phyloP scores from a whole-genome alignment of 2,888 invertebrate genomes.

The Tillus elongatus region DNA sequence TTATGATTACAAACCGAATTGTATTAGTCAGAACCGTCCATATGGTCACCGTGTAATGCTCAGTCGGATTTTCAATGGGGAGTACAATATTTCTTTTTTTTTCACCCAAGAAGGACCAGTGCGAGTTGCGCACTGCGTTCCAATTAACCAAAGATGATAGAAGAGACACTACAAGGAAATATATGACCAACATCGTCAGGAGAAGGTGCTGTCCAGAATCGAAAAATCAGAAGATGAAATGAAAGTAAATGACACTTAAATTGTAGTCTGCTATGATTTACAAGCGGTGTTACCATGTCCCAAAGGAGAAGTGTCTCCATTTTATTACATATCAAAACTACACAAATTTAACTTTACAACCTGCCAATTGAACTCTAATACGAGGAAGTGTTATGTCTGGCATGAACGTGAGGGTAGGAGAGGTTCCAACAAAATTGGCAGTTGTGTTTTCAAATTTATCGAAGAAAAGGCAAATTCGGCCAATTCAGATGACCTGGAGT shows the following conservation, averaged over 20 bases:
- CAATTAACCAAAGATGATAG: conserved; percentile 11
- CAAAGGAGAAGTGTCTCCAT: conserved; percentile 22
- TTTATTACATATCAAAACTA: conserved; percentile 24
- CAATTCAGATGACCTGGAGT: conserved; percentile 14
- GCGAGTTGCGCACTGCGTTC: conserved; percentile 14
- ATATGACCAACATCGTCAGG: conserved; percentile 18
- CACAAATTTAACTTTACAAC: conserved; percentile 22
- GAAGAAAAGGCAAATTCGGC: background rate
- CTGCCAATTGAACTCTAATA: conserved; percentile 13
- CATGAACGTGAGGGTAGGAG: conserved; percentile 16
- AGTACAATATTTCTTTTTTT: conserved; percentile 19
- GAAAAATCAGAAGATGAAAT: conserved; percentile 20
- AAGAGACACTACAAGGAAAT: conserved; percentile 11
- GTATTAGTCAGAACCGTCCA: conserved; percentile 13
- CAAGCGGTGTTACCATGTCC: conserved; percentile 23
- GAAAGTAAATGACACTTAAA: conserved; percentile 10
- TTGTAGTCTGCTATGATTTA: conserved; percentile 21
- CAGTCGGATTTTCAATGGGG: conserved; percentile 17
- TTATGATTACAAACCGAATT: conserved; percentile 20
- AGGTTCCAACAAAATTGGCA: conserved; percentile 10
- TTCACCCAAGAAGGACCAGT: conserved; percentile 18
- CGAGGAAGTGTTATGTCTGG: conserved; percentile 5
- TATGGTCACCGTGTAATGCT: conserved; percentile 15
- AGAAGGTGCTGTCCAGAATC: conserved; percentile 18
- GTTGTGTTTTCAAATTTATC: conserved; percentile 10